Evolutionary conservation across 2,888 invertebrate genomes (phyloP).

Genomic region (Protula sp.): DNA sequence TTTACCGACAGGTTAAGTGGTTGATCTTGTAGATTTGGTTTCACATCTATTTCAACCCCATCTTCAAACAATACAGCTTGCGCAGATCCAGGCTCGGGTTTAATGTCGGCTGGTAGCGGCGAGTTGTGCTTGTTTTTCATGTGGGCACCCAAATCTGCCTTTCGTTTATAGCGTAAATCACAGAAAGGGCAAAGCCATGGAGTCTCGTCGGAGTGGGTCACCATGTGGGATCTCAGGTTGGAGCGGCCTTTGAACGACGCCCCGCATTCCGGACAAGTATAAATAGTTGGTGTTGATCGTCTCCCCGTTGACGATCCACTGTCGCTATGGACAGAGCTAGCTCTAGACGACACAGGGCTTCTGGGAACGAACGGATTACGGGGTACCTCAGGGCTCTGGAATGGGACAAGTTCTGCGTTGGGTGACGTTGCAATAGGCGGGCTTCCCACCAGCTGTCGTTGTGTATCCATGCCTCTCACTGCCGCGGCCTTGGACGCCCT

Average conservation of each 20-base stretch:
- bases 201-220: constrained; percentile 11
- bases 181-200: constrained; percentile 21
- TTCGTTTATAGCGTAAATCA: constrained; percentile 34
- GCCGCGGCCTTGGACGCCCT: no score
- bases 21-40: no score
- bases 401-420: not conserved
- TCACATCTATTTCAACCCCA: not conserved
- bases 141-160: constrained; percentile 46
- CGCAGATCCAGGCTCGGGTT: not conserved
- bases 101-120: not conserved
- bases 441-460: not conserved
- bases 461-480: not conserved
- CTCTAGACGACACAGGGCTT: not conserved
- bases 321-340: not conserved
- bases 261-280: constrained; percentile 14
- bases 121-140: constrained; percentile 44
- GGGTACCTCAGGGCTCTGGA: not conserved
- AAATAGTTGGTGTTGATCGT: not conserved
- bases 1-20: constrained; percentile 16
- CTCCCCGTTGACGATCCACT: not conserved
- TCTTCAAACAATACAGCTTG: not conserved
- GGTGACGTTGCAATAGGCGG: not conserved
- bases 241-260: constrained; percentile 10
- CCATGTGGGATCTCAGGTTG: constrained; percentile 16
- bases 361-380: not conserved